Evolutionary conservation across 2,888 invertebrate species (phyloP), one percentile per base, ranked within the genome.

Genomic region (Nephrotoma appendiculata): DNA sequence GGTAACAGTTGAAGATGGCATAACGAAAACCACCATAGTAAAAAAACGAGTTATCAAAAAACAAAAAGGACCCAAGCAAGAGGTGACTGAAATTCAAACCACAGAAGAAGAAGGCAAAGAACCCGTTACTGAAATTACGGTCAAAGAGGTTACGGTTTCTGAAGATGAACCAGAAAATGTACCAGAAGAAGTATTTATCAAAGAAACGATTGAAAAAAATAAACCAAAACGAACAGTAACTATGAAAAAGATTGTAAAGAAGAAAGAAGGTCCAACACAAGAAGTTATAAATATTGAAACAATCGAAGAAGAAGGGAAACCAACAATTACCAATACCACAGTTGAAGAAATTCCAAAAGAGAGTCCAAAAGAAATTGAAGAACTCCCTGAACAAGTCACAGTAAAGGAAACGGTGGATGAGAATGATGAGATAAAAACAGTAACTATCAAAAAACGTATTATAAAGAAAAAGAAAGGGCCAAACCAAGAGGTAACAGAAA

Each of bases 31-130:
- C 88, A 89, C 91, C 86, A 90, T 90, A 45, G 89, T 90, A n/a
- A 92, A 91, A 86, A 92, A 91, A 86, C 90, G 92, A 43, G 89
- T 91, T 0, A 90, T 92, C 57, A 92, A 90, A 87, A 92, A 92
- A 88, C 91, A 90, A 0, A 91, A 89, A 88, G 92, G 90, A 86
- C 89, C 90, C 83, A 91, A 90, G 88, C 90, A 92, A 84, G 92
- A 93, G 89, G 89, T 92, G 12, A 93, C 92, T 0, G 91, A 92
- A 90, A 92, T 93, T 86, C 89, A 91, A 86, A 92, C 92, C 19
- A 89, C 92, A 52, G 91, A 91, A 88, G 90, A 92, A 88, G 92
- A 92, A 87, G 91, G 91, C 9, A 89, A 90, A 87, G 89, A 91
- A 87, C 93, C 93, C 0, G 87, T 88, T 11, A 90, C 89, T 87